Evolutionary conservation across 1,140 invertebrate genomes (phyloP).

Genomic region (Conopomorpha cramerella): DNA sequence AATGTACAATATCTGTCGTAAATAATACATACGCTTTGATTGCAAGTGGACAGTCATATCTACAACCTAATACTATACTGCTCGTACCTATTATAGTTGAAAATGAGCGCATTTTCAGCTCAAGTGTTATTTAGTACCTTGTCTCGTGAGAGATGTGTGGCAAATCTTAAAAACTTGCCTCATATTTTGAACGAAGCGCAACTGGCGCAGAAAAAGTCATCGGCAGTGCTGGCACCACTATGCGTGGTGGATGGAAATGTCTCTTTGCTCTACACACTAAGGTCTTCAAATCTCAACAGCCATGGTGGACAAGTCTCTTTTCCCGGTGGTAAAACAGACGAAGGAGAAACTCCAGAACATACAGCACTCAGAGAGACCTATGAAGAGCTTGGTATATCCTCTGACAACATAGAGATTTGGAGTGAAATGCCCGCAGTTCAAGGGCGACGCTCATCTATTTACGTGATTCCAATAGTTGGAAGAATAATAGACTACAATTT

Average conservation of each 20-base stretch:
- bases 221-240: constrained; percentile 72
- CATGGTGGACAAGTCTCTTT: constrained; percentile 90
- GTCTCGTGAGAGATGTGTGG: constrained; percentile 22
- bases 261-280: constrained; percentile 81
- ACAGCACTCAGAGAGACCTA: constrained; percentile 89
- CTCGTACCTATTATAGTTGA: too few species aligned
- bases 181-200: constrained; percentile 7
- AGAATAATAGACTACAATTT: constrained; percentile 62
- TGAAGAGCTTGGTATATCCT: constrained; percentile 82
- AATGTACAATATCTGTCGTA: too few species aligned
- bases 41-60: too few species aligned
- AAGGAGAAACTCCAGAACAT: constrained; percentile 65
- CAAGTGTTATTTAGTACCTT: constrained; percentile 21
- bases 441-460: constrained; percentile 55
- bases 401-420: constrained; percentile 75
- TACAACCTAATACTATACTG: too few species aligned
- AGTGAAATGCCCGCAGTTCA: constrained; percentile 52
- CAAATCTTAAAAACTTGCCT: constrained; percentile 32
- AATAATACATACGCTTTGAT: too few species aligned
- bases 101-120: constrained; percentile 26
- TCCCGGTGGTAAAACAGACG: constrained; percentile 84
- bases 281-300: constrained; percentile 72
- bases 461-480: constrained; percentile 81
- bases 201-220: constrained; percentile 17
- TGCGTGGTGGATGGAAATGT: constrained; percentile 73